Percentiles rank a stretch among this genome's conserved stretches.
phyloP scores from a whole-genome alignment of 2,113 vertebrate genomes.

The Leptocoma aspasia region DNA sequence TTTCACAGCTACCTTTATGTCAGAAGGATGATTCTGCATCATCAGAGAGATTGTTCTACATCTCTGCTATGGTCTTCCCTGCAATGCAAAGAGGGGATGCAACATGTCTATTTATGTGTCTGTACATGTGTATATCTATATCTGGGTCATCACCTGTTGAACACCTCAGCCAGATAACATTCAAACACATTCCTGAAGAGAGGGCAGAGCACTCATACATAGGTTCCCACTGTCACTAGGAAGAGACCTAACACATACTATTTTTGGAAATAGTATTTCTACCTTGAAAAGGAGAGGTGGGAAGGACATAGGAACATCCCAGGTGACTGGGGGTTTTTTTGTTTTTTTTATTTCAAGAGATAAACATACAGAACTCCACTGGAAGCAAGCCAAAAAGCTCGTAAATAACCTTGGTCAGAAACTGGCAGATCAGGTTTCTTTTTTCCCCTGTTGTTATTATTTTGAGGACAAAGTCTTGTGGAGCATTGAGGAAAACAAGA shows the following conservation, averaged over 20 bases:
- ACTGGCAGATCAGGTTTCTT: not conserved
- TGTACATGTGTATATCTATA: not conserved
- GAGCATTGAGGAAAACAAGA: not conserved
- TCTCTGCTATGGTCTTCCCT: not conserved
- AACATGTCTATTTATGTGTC: not conserved
- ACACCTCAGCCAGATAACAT: not conserved
- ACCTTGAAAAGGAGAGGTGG: not conserved
- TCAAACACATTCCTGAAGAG: not conserved
- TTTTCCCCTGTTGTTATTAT: not conserved
- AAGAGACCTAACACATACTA: not conserved
- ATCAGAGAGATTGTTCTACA: not conserved
- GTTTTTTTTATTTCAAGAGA: not conserved
- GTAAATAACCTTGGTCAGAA: not conserved
- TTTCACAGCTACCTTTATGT: not conserved
- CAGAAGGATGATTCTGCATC: not conserved
- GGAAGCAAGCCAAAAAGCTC: not conserved
- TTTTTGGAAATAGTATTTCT: not conserved
- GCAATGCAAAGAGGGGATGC: not conserved
- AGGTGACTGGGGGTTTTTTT: not conserved
- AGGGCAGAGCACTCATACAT: not conserved
- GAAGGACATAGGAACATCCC: not conserved
- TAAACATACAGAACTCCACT: not conserved
- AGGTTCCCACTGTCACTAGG: not conserved
- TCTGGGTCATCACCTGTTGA: not conserved
- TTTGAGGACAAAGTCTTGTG: not conserved